Conservation (phyloP, 1,140 invertebrate species). For the Drosophila bocki region DNA sequence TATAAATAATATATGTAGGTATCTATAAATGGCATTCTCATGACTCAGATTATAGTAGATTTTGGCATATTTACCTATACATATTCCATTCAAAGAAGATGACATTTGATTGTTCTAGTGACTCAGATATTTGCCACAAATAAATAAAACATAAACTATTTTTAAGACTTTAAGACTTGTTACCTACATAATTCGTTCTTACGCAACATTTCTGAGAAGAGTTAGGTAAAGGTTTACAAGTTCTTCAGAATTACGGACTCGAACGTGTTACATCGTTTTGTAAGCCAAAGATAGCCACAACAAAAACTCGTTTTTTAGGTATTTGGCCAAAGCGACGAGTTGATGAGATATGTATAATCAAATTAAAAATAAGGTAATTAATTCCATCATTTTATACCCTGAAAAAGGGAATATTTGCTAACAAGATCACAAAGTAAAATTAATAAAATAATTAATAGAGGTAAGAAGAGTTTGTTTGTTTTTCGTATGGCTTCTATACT, state of each 20-base stretch:
- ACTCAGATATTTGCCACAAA: neutral
- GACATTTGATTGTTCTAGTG: neutral
- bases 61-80: neutral
- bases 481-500: too few species aligned
- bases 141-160: too few species aligned
- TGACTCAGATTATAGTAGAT: neutral
- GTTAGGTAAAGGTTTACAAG: neutral
- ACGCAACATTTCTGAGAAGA: neutral
- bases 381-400: neutral
- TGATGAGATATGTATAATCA: neutral
- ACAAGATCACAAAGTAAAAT: neutral
- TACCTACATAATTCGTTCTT: neutral
- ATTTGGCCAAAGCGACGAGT: neutral
- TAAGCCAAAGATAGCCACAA: neutral
- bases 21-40: neutral
- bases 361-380: slow-evolving; percentile 5
- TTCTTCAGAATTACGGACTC: slow-evolving; percentile 5
- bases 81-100: neutral
- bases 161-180: neutral
- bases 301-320: slow-evolving; percentile 5
- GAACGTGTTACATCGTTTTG: slow-evolving; percentile 11
- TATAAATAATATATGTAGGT: neutral
- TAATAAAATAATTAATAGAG: neutral
- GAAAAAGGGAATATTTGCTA: too few species aligned
- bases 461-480: neutral